Evolutionary conservation across 2,797 vertebrate species (phyloP), one percentile per base, ranked within the genome.

Genomic region (Catharus ustulatus): DNA sequence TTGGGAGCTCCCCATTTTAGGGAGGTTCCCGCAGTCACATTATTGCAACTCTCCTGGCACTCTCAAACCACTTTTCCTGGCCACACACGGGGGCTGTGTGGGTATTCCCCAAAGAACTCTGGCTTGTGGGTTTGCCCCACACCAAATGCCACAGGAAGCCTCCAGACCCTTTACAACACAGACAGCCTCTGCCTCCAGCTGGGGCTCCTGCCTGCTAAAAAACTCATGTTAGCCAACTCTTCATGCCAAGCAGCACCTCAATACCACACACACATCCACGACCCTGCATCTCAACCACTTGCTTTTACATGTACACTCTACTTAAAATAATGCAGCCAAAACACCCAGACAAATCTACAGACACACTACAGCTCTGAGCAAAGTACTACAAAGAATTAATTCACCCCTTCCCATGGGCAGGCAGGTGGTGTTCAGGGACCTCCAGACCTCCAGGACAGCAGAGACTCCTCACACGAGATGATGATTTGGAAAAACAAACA

Each of bases 391-490:
- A 4, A 1, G 26, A 5, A 58, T 22, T 4, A 26, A 43, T 58
- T 43, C 32, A 10, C 2, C 66, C 18, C 15, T 59, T 45, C 15
- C 71, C 52, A 43, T 36, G 62, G 45, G 45, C 52, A 49, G 36
- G 32, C 21, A 75, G 71, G 61, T 38, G 61, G 15, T 75, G 61
- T 15, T 75, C 71, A 51, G 21, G 17, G 43, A 38, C 38, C 38
- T 49, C 43, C 11, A 32, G 43, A 38, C 38, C 38, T 49, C 43
- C 11, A 32, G 71, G 32, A 66, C 1, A 74, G 21, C 24, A 74
- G 15, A 11, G 11, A 4, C 20, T 30, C 7, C 5, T 24, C 17
- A 30, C 24, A 40, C 0, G 0, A 17, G 9, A 30, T 6, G 3
- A 3, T 32, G 36, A 17, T 16, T 34, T 24, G 34, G 26, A 10